Base-by-base conservation (phyloP, 1,140 invertebrate genomes). In the Phenacoccus solenopsis region DNA sequence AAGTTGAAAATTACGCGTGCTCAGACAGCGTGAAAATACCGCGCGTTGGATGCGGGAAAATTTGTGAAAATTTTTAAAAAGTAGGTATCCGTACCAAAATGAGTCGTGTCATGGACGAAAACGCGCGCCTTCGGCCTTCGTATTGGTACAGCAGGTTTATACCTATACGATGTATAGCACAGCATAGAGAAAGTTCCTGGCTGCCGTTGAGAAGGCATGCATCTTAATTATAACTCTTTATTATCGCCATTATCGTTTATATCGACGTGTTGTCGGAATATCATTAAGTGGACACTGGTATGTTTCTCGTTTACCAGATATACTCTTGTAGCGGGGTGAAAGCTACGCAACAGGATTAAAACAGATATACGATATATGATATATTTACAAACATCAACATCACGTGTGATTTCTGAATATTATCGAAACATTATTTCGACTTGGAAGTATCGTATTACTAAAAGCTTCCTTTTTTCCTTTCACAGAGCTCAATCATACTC, bases 401-500 rank as follows among this genome's bases (percentile, higher is more conserved):
- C n/a, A n/a, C n/a, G n/a, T n/a, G n/a, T n/a, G n/a, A n/a, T n/a
- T n/a, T n/a, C n/a, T n/a, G n/a, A n/a, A n/a, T n/a, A n/a, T n/a
- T n/a, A n/a, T n/a, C n/a, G n/a, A n/a, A n/a, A n/a, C n/a, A n/a
- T n/a, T n/a, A n/a, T n/a, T n/a, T n/a, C n/a, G n/a, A n/a, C n/a
- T n/a, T n/a, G n/a, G n/a, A n/a, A n/a, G n/a, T n/a, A n/a, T n/a
- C n/a, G n/a, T n/a, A n/a, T n/a, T n/a, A n/a, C n/a, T n/a, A n/a
- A n/a, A n/a, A n/a, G n/a, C n/a, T n/a, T n/a, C n/a, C n/a, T 71
- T 13, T 16, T 70, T 68, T 72, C 75, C 70, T 72, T 74, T 76
- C 77, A 67, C 81, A 96, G 94, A 1, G 90, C 91, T 0, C 90
- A 95, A 77, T 82, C 82, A 12, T 90, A 90, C 77, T 80, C 84